These are phyloP conservation scores for Chrysolina haemoptera DNA, from an alignment of 2,888 invertebrate species.

Conservation along the genomic window DNA sequence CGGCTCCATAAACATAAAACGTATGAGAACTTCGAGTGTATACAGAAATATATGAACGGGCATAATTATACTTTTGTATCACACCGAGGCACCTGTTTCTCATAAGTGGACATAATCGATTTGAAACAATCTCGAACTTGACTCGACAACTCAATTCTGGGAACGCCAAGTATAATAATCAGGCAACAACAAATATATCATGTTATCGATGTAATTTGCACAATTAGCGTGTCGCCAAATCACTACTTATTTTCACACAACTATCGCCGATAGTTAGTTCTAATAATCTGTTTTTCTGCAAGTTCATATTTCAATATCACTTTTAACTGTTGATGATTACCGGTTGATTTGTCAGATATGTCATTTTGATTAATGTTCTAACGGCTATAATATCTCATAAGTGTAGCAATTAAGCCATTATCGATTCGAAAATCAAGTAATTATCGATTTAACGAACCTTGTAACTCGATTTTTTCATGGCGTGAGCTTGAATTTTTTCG, in stretches of 20 bases:
- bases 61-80: too few species aligned
- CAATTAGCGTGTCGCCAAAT: conserved; percentile 19
- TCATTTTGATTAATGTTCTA: conserved; percentile 32
- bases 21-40: too few species aligned
- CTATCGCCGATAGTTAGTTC: conserved; percentile 20
- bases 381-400: conserved; percentile 30
- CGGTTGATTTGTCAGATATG: conserved; percentile 33
- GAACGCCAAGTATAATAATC: background rate
- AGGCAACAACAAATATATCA: conserved; percentile 18
- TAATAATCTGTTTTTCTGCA: conserved; percentile 27
- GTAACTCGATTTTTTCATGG: background rate
- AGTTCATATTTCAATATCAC: conserved; percentile 29
- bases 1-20: too few species aligned
- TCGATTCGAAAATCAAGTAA: conserved; percentile 28
- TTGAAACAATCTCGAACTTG: too few species aligned
- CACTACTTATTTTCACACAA: conserved; percentile 11
- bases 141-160: too few species aligned
- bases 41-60: too few species aligned
- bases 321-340: conserved; percentile 31
- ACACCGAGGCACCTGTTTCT: too few species aligned
- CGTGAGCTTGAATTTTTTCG: background rate
- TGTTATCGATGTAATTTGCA: conserved; percentile 5
- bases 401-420: conserved; percentile 31
- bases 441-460: conserved; percentile 22
- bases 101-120: too few species aligned